Evolutionary conservation across 2,113 vertebrate genomes (phyloP).

Genomic region (Tor tambroides): DNA sequence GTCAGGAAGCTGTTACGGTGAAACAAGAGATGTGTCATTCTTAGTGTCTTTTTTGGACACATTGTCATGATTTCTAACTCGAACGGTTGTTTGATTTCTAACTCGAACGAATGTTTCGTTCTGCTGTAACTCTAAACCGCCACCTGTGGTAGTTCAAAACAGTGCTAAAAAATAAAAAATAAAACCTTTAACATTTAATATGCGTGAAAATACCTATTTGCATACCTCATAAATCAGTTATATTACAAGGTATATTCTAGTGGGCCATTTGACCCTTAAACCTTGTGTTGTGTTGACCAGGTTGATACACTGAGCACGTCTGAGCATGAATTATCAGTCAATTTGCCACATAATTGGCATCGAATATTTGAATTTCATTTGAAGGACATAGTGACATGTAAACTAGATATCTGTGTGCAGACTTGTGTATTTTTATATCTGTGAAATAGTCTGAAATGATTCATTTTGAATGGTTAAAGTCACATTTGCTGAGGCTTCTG

Average conservation of each 20-base stretch:
- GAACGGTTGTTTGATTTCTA: not conserved
- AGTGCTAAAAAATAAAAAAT: not conserved
- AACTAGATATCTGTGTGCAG: not conserved
- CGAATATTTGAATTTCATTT: not conserved
- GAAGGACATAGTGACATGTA: not conserved
- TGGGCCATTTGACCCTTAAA: not conserved
- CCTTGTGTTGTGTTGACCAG: not conserved
- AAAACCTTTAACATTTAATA: not conserved
- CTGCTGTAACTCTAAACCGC: conserved; percentile 20
- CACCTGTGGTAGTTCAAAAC: not conserved
- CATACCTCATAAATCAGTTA: conserved; percentile 6
- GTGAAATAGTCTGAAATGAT: not conserved
- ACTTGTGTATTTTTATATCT: not conserved
- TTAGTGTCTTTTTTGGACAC: not conserved
- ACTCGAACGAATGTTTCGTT: not conserved
- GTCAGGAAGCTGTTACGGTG: not conserved
- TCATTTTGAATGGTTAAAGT: not conserved
- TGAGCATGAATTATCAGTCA: not conserved
- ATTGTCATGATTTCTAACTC: not conserved
- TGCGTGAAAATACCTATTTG: not conserved
- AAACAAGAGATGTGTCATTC: not conserved
- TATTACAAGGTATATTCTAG: not conserved
- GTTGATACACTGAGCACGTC: not conserved
- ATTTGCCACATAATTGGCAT: not conserved
- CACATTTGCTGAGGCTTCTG: not conserved